Evolutionary conservation across 2,113 vertebrate genomes (phyloP).

Genomic region (Acanthochromis polyacanthus): DNA sequence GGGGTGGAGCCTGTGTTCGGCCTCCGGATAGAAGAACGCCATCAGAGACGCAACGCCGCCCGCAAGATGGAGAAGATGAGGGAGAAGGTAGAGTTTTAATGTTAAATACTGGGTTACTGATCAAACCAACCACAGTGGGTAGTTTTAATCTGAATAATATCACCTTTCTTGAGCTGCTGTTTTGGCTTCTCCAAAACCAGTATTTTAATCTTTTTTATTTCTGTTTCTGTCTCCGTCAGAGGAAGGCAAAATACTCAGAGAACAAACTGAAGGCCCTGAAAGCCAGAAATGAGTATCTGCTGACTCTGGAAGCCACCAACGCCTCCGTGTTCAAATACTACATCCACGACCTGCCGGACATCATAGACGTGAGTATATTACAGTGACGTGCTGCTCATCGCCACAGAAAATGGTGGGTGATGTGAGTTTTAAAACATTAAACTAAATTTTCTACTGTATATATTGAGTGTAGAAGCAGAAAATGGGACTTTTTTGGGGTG

Average conservation of each 20-base stretch:
- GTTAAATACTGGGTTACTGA: too few relatives aligned
- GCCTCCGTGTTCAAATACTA: slow-evolving; percentile 99
- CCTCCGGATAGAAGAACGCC: slow-evolving; percentile 94
- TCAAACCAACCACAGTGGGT: too few relatives aligned
- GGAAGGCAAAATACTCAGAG: slow-evolving; percentile 98
- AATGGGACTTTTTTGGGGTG: too few relatives aligned
- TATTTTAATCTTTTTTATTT: neutral
- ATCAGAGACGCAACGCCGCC: slow-evolving; percentile 97
- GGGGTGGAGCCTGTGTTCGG: slow-evolving; percentile 93
- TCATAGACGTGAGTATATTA: slow-evolving; percentile 94
- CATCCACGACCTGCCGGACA: slow-evolving; percentile 97
- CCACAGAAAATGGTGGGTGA: too few relatives aligned
- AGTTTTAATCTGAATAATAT: too few relatives aligned
- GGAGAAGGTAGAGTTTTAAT: slow-evolving; percentile 89
- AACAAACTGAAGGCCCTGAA: slow-evolving; percentile 99
- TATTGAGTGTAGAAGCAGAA: too few relatives aligned
- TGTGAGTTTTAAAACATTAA: too few relatives aligned
- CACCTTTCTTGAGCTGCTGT: too few relatives aligned
- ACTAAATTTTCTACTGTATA: too few relatives aligned
- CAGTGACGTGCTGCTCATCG: too few relatives aligned
- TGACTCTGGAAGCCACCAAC: slow-evolving; percentile 98
- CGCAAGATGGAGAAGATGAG: slow-evolving; percentile 99
- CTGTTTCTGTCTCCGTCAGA: slow-evolving; percentile 78
- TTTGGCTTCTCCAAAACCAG: neutral
- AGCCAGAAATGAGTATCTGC: slow-evolving; percentile 96